These are phyloP conservation scores for Calosoma granatense DNA, from an alignment of 1,140 invertebrate species.

Conservation along the genomic window DNA sequence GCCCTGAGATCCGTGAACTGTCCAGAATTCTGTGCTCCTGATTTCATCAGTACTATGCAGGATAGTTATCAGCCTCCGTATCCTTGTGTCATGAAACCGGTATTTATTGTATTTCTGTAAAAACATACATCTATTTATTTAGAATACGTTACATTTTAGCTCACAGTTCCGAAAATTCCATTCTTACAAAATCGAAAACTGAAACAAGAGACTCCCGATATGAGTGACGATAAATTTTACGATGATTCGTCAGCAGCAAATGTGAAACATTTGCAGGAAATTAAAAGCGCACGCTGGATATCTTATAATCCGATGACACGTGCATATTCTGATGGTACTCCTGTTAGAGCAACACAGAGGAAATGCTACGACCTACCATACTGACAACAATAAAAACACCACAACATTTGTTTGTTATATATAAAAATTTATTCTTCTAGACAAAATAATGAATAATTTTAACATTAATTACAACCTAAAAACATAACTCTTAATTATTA, in stretches of 20 bases:
- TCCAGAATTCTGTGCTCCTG: neutral
- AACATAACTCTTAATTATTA: neutral
- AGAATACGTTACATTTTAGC: conserved; percentile 17
- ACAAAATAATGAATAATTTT: conserved; percentile 1
- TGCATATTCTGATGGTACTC: conserved; percentile 17
- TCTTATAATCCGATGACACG: conserved; percentile 24
- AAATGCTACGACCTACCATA: too few species aligned
- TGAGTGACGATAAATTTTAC: conserved; percentile 21
- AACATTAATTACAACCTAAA: conserved; percentile 3
- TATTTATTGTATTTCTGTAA: conserved; percentile 17
- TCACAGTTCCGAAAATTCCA: conserved; percentile 20
- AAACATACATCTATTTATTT: too few species aligned
- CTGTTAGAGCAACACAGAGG: neutral
- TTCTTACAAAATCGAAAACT: conserved; percentile 19
- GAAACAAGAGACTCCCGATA: conserved; percentile 7
- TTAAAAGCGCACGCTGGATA: conserved; percentile 17
- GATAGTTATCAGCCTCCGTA: conserved; percentile 22
- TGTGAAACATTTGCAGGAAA: conserved; percentile 14
- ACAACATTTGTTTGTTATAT: conserved; percentile 2
- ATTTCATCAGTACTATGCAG: conserved; percentile 27
- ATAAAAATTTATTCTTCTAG: conserved; percentile 12
- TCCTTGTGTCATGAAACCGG: conserved; percentile 23
- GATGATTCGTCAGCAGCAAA: conserved; percentile 16
- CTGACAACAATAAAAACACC: conserved; percentile 12
- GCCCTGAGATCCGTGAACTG: too few species aligned